phyloP scores from a whole-genome alignment of 1,140 invertebrate genomes.

The Nylanderia fulva region DNA sequence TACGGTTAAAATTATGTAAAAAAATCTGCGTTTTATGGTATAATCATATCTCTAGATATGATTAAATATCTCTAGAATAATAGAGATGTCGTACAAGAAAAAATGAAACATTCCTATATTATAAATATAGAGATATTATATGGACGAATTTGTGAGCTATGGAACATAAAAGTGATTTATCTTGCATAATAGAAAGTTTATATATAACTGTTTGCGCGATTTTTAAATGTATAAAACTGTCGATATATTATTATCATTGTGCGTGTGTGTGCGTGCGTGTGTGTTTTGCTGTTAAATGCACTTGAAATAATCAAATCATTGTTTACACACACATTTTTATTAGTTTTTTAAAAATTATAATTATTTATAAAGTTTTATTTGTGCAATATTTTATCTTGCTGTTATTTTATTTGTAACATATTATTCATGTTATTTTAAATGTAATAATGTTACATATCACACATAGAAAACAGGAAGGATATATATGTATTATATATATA shows the following conservation, averaged over 20 bases:
- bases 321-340: constrained; percentile 13
- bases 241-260: constrained; percentile 13
- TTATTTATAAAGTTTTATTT: constrained; percentile 14
- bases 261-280: neutral
- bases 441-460: constrained; percentile 24
- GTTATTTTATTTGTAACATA: constrained; percentile 43
- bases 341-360: constrained; percentile 9
- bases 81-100: constrained; percentile 1
- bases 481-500: neutral
- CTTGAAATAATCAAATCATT: neutral
- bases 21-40: constrained; percentile 49
- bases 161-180: constrained; percentile 22
- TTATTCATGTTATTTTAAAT: constrained; percentile 45
- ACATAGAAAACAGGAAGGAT: neutral
- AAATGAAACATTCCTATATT: constrained; percentile 40
- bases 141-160: constrained; percentile 29
- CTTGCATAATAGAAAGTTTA: constrained; percentile 29
- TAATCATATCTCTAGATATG: neutral
- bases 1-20: constrained; percentile 63
- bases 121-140: neutral
- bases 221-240: neutral
- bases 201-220: neutral
- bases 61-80: no score
- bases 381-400: constrained; percentile 26
- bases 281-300: neutral